Conservation (phyloP, 2,113 vertebrate species). For the Laticauda colubrina region DNA sequence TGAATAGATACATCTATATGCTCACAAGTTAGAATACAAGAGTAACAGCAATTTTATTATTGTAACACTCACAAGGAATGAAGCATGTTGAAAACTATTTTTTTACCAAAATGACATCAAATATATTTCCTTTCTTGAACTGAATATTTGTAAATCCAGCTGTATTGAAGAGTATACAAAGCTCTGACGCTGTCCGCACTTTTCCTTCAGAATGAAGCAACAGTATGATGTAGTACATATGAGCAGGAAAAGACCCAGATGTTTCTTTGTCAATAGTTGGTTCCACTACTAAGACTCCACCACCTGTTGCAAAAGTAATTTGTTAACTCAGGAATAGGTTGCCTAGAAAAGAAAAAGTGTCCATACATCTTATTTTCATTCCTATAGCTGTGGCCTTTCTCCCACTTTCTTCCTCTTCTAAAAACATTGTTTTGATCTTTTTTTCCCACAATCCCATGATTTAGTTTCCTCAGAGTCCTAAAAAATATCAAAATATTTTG, state of each 20-base stretch:
- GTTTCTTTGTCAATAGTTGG: slow-evolving; percentile 74
- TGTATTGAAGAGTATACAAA: slow-evolving; percentile 65
- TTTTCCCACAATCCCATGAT: no score
- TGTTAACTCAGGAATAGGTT: not conserved
- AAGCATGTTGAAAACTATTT: no score
- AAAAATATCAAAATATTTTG: no score
- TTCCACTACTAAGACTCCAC: slow-evolving; percentile 79
- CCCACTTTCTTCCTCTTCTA: no score
- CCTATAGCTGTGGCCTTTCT: not conserved
- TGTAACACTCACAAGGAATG: no score
- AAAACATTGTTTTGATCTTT: no score
- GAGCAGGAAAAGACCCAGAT: slow-evolving; percentile 73
- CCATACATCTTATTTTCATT: not conserved
- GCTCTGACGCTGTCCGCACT: slow-evolving; percentile 74
- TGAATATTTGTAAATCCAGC: slow-evolving; percentile 75
- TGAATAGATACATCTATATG: no score
- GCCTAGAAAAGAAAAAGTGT: not conserved
- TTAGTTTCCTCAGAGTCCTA: no score
- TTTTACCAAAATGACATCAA: no score
- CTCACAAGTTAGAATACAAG: no score
- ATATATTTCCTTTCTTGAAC: not conserved
- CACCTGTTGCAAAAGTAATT: slow-evolving; percentile 64
- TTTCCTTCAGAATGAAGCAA: slow-evolving; percentile 83
- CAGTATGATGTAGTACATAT: slow-evolving; percentile 83
- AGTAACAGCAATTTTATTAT: no score